These are phyloP conservation scores for Cebus imitator DNA, from an alignment of 2,113 vertebrate species.

Conservation along the genomic window DNA sequence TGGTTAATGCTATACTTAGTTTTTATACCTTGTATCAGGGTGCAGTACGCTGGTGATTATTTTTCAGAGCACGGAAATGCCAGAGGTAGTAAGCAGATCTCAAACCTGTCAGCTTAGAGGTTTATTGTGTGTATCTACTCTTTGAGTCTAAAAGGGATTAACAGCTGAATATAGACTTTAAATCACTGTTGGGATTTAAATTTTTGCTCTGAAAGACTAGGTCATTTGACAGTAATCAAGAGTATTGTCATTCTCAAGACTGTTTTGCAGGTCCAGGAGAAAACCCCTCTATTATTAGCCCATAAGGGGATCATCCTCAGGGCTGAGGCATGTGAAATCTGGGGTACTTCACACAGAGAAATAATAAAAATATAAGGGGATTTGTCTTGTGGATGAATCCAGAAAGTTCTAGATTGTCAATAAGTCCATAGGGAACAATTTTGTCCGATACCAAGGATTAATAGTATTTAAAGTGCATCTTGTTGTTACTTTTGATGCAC, in stretches of 20 bases:
- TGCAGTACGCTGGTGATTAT: neutral
- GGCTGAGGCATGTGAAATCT: neutral
- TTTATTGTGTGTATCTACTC: conserved; percentile 35
- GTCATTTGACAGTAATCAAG: conserved; percentile 64
- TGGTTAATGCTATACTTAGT: neutral
- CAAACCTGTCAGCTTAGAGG: conserved; percentile 24
- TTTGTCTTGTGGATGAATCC: neutral
- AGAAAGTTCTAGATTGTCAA: conserved; percentile 28
- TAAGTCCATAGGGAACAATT: neutral
- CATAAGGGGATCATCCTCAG: neutral
- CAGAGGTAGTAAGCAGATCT: conserved; percentile 23
- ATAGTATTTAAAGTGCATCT: neutral
- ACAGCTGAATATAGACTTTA: conserved; percentile 59
- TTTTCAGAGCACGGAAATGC: neutral
- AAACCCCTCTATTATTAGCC: neutral
- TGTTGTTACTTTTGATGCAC: neutral
- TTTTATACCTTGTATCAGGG: neutral
- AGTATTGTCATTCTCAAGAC: conserved; percentile 32
- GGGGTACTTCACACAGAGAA: neutral
- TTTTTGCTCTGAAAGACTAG: conserved; percentile 63
- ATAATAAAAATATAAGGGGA: neutral
- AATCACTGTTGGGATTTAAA: conserved; percentile 53
- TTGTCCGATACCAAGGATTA: neutral
- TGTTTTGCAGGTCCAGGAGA: neutral
- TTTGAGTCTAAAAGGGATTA: conserved; percentile 54